Conservation (phyloP, 2,797 vertebrate genomes). For the Orestias chungarensis region DNA sequence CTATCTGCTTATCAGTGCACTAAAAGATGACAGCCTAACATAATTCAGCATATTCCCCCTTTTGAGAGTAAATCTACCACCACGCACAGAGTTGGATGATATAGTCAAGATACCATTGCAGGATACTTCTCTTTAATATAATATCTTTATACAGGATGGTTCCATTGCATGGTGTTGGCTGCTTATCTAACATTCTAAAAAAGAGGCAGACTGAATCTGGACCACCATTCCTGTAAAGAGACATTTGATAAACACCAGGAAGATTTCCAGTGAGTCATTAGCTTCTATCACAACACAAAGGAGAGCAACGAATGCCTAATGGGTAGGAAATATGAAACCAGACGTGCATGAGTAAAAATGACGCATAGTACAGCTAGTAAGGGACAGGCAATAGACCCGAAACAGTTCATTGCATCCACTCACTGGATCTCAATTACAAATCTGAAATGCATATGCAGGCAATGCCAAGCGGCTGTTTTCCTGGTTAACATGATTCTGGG, state of each 20-base stretch:
- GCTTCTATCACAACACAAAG: slow-evolving; percentile 71
- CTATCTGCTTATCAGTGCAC: slow-evolving; percentile 49
- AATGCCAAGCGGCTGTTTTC: slow-evolving; percentile 52
- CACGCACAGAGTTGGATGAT: slow-evolving; percentile 45
- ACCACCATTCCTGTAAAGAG: slow-evolving; percentile 54
- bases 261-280: slow-evolving; percentile 76
- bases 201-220: slow-evolving; percentile 28
- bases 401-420: slow-evolving; percentile 58
- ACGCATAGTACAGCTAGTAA: slow-evolving; percentile 53
- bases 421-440: slow-evolving; percentile 52
- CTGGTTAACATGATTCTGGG: slow-evolving; percentile 59
- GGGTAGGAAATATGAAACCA: slow-evolving; percentile 72
- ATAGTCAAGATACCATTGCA: slow-evolving; percentile 38
- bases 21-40: slow-evolving; percentile 45
- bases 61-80: slow-evolving; percentile 48
- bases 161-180: slow-evolving; percentile 34
- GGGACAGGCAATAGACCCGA: slow-evolving; percentile 50
- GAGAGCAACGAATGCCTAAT: slow-evolving; percentile 61
- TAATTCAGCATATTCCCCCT: slow-evolving; percentile 50
- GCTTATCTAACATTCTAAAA: slow-evolving; percentile 40
- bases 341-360: slow-evolving; percentile 67
- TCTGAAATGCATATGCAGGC: slow-evolving; percentile 58
- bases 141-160: slow-evolving; percentile 36
- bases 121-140: slow-evolving; percentile 35
- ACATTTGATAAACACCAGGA: slow-evolving; percentile 73